A percentile compares a stretch with the other conserved stretches of the same genome.
Conservation (phyloP, 2,888 invertebrate genomes). For the Petrolisthes manimaculis region DNA sequence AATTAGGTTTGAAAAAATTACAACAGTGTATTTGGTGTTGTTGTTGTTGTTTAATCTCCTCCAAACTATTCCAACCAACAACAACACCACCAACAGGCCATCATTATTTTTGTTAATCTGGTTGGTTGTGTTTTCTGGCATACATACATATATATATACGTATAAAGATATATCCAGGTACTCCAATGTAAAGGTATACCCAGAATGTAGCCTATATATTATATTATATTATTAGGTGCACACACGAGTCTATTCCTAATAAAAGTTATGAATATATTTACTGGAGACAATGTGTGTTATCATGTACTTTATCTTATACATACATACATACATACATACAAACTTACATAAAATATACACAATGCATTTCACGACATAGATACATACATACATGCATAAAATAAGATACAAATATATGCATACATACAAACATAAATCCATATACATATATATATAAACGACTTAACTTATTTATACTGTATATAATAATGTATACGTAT, state of each 20-base stretch:
- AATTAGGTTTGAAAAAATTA: neutral
- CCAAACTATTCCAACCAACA: neutral
- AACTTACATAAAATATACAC: constrained; percentile 3
- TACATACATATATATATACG: constrained; percentile 13
- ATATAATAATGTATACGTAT: neutral
- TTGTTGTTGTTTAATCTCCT: neutral
- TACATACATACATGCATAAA: constrained; percentile 31
- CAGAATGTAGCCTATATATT: constrained; percentile 10
- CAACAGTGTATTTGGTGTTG: neutral
- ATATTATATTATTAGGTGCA: constrained; percentile 10
- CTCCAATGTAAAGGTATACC: constrained; percentile 15
- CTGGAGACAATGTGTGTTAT: constrained; percentile 27
- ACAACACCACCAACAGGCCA: no score
- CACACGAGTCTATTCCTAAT: constrained; percentile 16
- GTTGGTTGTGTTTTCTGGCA: neutral
- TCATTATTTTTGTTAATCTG: no score
- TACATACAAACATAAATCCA: neutral
- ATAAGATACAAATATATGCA: constrained; percentile 32
- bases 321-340: constrained; percentile 37
- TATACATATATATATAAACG: neutral
- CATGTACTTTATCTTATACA: constrained; percentile 33
- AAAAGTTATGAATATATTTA: constrained; percentile 37
- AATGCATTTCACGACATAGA: constrained; percentile 12
- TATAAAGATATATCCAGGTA: constrained; percentile 21
- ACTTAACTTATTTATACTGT: no score